Base-by-base conservation (phyloP, 2,888 invertebrate species). In the Gari tellinella region DNA sequence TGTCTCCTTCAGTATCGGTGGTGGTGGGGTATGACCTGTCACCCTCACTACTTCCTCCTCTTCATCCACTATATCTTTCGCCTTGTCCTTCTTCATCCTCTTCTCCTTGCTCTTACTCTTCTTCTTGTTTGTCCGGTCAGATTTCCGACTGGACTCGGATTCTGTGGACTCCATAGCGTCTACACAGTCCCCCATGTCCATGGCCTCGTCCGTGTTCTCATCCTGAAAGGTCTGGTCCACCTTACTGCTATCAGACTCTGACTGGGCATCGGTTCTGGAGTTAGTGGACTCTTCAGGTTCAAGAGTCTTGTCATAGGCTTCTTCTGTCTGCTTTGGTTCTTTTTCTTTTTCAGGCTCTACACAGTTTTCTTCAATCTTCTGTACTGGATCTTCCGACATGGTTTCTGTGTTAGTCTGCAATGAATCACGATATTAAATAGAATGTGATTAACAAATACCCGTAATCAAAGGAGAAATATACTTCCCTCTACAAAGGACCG, bases 81-180 rank as follows among this genome's bases (percentile, higher is more conserved):
- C 21, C n/a, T 58, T 51, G 25, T 63, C 74, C 25, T 64, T 57
- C 10, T 56, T 66, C 21, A 66, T 58, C 48, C 64, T 72, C 48
- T 76, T 57, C 21, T 64, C 63, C 40, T 68, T 66, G 10, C 40
- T 43, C 60, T 70, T 80, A 41, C 58, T 68, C 46, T 61, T 80
- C 58, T 72, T 72, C 48, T 77, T 66, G 21, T 70, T 64, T 49
- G 62, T 65, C 45, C 52, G 88, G 91, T 78, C 81, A 43, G 73
- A 21, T 64, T 65, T 72, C 56, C 31, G 58, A 51, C 19, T 51
- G 12, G 43, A 21, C n/a, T 23, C 61, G n/a, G 19, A 23, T 66
- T 61, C 61, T 15, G 40, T 40, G 49, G 31, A 31, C 10, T 31
- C 31, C 31, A 31, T 31, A 10, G 31, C 31, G 10, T 69, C 66